phyloP scores from a whole-genome alignment of 1,140 invertebrate genomes.

The Diorhabda elongata region DNA sequence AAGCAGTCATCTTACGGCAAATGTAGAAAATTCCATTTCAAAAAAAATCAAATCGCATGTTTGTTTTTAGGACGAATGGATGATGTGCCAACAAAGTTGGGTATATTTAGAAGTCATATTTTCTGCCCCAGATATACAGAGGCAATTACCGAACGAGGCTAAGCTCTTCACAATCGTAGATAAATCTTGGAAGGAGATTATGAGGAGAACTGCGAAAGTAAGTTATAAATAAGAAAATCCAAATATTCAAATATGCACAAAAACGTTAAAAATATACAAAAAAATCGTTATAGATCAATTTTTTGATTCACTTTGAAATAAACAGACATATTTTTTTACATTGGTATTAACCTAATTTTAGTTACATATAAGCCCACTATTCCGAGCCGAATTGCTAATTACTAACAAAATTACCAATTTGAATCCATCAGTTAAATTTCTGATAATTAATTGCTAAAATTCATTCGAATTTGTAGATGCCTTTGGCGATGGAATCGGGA shows the following conservation, averaged over 20 bases:
- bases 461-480: conserved; percentile 50
- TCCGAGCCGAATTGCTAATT: too few species aligned
- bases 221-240: not conserved
- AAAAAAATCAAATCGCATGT: not conserved
- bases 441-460: too few species aligned
- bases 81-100: conserved; percentile 78
- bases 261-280: too few species aligned
- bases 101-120: conserved; percentile 85
- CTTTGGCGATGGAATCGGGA: conserved; percentile 65
- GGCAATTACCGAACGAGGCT: conserved; percentile 79
- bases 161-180: conserved; percentile 80
- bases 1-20: too few species aligned
- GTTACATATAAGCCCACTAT: too few species aligned
- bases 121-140: conserved; percentile 82
- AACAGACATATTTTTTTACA: too few species aligned
- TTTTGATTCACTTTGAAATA: too few species aligned
- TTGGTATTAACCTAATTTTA: too few species aligned
- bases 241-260: not conserved
- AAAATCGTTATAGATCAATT: too few species aligned
- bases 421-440: too few species aligned
- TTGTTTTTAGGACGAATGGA: conserved; percentile 71
- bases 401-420: too few species aligned
- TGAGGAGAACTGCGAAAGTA: conserved; percentile 67
- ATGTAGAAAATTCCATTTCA: too few species aligned
- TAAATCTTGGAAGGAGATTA: conserved; percentile 82